Base-by-base conservation (phyloP, 2,888 invertebrate genomes). In the Xestobium rufovillosum region DNA sequence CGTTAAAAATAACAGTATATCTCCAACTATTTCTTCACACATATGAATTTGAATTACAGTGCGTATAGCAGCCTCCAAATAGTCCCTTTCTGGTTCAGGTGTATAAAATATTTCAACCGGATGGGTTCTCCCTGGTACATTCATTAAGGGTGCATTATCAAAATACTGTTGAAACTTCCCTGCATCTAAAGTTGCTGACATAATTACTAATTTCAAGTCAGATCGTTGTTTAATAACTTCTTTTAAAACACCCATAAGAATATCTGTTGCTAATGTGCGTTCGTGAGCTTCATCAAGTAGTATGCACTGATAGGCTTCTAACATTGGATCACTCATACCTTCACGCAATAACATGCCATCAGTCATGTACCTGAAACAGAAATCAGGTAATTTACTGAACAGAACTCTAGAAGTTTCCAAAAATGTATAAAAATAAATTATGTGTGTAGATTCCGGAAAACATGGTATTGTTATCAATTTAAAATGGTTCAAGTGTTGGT, bases 91-190 rank as follows among this genome's bases (percentile, higher is more conserved):
- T 0, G 98, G 96, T 59, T 98, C 97, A 0, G 96, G 97, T 0
- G 98, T 98, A 67, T 97, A 99, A 68, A 97, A 98, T 47, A 99
- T 98, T 64, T 94, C 94, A 0, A 94, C 94, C 1, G 92, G 91
- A 70, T 91, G 90, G 1, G 92, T 94, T 53, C 94, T 73, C 12
- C 94, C 98, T 0, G 98, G 98, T 1, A 99, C 96, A 55, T 90
- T 95, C 91, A 99, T 94, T 23, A 99, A 66, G 0, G 98, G 98
- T 0, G 97, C 97, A 61, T 94, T 89, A 54, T 95, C 97, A 61
- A 99, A 99, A 64, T 99, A 99, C 61, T 89, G 86, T 70, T 97
- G 96, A 66, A 99, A 99, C 66, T 99, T 99, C 3, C 97, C 98
- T 30, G 98, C 97, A 66, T 99, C 98, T 16, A 99, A 69, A 0